phyloP scores from a whole-genome alignment of 2,888 invertebrate genomes.

The Nemoura dubitans region DNA sequence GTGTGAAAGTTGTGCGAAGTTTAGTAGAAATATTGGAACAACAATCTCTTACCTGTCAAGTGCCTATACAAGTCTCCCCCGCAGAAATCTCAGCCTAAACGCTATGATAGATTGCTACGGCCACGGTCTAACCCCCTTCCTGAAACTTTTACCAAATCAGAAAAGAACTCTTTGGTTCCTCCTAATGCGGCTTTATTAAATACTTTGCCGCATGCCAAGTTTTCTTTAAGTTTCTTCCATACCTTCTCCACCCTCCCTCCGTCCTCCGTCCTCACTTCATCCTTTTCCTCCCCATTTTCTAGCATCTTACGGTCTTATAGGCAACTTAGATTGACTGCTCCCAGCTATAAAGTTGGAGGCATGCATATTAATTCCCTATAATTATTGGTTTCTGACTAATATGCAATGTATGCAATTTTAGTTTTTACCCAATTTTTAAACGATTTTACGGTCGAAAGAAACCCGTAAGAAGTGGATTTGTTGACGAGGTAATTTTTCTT shows the following conservation, averaged over 20 bases:
- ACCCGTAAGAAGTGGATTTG: slow-evolving; percentile 53
- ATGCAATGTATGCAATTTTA: slow-evolving; percentile 57
- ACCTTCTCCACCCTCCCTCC: slow-evolving; percentile 41
- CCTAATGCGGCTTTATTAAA: slow-evolving; percentile 53
- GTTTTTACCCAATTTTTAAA: slow-evolving; percentile 46
- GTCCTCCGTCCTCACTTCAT: slow-evolving; percentile 36
- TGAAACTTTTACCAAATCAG: slow-evolving; percentile 49
- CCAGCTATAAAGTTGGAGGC: slow-evolving; percentile 52
- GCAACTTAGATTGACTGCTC: slow-evolving; percentile 52
- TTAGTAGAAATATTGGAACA: slow-evolving; percentile 32
- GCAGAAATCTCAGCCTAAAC: not conserved
- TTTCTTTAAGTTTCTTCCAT: slow-evolving; percentile 49
- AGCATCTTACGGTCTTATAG: slow-evolving; percentile 31
- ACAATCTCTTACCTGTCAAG: slow-evolving; percentile 41
- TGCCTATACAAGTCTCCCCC: not conserved
- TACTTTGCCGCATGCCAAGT: slow-evolving; percentile 52
- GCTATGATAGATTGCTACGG: slow-evolving; percentile 51
- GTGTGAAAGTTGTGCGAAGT: slow-evolving; percentile 21
- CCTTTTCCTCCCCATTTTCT: not conserved
- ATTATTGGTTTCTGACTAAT: slow-evolving; percentile 54
- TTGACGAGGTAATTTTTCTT: slow-evolving; percentile 56
- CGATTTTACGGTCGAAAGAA: slow-evolving; percentile 50
- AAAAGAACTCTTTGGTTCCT: slow-evolving; percentile 51
- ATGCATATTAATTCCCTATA: slow-evolving; percentile 57
- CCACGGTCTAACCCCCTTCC: slow-evolving; percentile 17